Base-by-base conservation (phyloP, 2,888 invertebrate genomes). In the Fragum sueziense region DNA sequence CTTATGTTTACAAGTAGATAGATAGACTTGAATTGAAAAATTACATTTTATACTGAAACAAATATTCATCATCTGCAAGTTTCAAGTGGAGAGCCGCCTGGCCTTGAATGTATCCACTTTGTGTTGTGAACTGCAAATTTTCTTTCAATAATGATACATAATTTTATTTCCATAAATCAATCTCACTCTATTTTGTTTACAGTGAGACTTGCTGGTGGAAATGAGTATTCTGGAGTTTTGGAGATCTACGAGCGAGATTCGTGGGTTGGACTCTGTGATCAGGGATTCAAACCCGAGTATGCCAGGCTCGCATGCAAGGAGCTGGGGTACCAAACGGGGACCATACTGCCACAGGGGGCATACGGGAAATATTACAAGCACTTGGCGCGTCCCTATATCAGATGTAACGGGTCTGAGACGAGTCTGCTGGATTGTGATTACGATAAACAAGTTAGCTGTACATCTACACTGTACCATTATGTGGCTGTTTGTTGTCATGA, bases 211-310 rank as follows among this genome's bases (percentile, higher is more conserved):
- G 68, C 67, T n/a, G 80, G 80, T 25, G 80, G 78, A 22, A 71
- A 52, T 14, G 78, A 73, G 0, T 80, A 76, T 37, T 57, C 79
- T 33, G 89, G 89, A 0, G 85, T 87, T 14, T 81, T 88, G 2
- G 87, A 88, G 62, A 70, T 86, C 7, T 76, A 83, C 27, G 72
- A 85, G 2, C 62, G 92, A 79, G 95, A 95, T 0, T 74, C 92
- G 77, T 96, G 95, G 95, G 96, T 96, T 1, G 95, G 95, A 81
- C 94, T 96, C 17, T 96, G 96, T 91, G 96, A 96, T 88, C 96
- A 96, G 86, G 95, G 95, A 82, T 96, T 96, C 88, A 95, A 95
- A n/a, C 92, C 95, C 78, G 94, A 93, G 25, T 95, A 96, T 86
- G 96, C 96, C 0, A 52, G 47, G 86, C 95, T 96, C 0, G 94